These are phyloP conservation scores for Cyclargus thomasi DNA, from an alignment of 1,140 invertebrate genomes.

Conservation along the genomic window DNA sequence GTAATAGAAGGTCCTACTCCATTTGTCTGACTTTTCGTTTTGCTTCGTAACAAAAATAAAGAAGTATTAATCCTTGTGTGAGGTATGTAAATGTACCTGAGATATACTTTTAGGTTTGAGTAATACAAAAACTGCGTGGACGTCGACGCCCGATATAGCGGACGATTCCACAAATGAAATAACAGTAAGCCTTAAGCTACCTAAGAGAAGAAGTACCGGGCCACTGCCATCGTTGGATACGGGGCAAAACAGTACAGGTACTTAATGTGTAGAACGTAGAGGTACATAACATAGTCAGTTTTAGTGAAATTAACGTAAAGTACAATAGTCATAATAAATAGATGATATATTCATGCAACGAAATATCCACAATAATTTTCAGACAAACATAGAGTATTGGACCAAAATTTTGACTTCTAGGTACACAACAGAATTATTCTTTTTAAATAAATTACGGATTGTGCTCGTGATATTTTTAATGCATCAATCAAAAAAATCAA, in stretches of 20 bases:
- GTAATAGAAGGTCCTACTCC: neutral
- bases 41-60: too few species aligned
- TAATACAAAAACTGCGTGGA: constrained; percentile 78
- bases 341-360: neutral
- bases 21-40: neutral
- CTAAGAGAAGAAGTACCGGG: constrained; percentile 76
- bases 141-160: constrained; percentile 82
- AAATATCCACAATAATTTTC: too few species aligned
- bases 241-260: constrained; percentile 58
- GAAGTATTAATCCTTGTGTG: too few species aligned
- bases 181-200: constrained; percentile 80
- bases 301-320: neutral
- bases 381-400: too few species aligned
- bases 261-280: neutral
- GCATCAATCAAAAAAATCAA: too few species aligned
- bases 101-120: constrained; percentile 47
- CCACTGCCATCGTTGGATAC: constrained; percentile 70
- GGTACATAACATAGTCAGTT: neutral
- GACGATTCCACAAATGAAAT: constrained; percentile 75
- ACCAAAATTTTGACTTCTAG: too few species aligned
- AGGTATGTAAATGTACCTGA: neutral
- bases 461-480: too few species aligned
- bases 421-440: too few species aligned
- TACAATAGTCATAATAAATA: neutral
- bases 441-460: too few species aligned